These are phyloP conservation scores for Amblyopsis hoosieri DNA, from an alignment of 2,797 vertebrate genomes.

Conservation along the genomic window DNA sequence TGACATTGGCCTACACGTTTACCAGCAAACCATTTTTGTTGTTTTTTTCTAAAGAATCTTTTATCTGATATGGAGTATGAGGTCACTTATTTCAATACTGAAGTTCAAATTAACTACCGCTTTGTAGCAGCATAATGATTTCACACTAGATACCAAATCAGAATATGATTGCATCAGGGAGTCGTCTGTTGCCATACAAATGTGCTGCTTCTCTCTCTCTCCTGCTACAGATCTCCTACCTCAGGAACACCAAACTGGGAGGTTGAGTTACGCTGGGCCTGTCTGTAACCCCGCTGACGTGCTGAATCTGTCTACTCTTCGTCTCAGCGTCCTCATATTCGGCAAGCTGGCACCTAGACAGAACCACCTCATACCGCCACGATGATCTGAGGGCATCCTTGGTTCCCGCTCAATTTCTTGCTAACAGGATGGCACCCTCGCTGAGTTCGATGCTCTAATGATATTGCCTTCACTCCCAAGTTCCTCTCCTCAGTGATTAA, in stretches of 20 bases:
- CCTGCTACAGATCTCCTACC: slow-evolving; percentile 30
- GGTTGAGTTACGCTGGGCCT: slow-evolving; percentile 40
- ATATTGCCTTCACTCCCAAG: slow-evolving; percentile 40
- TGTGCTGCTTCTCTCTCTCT: slow-evolving; percentile 29
- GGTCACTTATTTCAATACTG: too few species aligned
- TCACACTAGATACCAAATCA: slow-evolving; percentile 65
- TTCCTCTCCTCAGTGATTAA: slow-evolving; percentile 42
- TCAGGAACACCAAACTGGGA: slow-evolving; percentile 44
- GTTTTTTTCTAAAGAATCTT: too few species aligned
- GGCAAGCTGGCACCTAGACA: background rate
- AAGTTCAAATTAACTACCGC: slow-evolving; percentile 23
- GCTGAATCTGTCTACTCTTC: slow-evolving; percentile 26
- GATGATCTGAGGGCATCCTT: slow-evolving; percentile 1
- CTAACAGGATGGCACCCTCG: background rate
- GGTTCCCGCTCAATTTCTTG: background rate
- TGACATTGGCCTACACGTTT: background rate
- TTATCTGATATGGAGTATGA: too few species aligned
- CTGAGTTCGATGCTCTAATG: slow-evolving; percentile 45
- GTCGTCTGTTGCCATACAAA: slow-evolving; percentile 32
- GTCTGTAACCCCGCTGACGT: slow-evolving; percentile 45
- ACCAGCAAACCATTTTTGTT: too few species aligned
- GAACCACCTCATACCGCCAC: background rate
- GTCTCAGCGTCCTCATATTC: background rate
- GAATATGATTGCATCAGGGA: slow-evolving; percentile 58
- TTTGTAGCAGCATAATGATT: slow-evolving; percentile 54